These are phyloP conservation scores for Pseudomyrmex dendroicus DNA, from an alignment of 1,140 invertebrate genomes.

Conservation along the genomic window DNA sequence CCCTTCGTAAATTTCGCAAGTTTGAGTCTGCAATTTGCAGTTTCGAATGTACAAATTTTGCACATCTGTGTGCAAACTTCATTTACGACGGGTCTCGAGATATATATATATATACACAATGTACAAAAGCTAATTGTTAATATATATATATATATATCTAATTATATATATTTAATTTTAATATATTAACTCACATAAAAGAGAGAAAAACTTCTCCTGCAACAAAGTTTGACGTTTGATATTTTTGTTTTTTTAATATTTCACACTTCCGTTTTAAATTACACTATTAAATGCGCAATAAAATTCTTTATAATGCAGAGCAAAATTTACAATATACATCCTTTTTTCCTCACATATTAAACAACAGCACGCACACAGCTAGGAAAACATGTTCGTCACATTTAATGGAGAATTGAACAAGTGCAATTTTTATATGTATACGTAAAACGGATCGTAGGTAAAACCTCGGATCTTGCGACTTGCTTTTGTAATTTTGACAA, in stretches of 20 bases:
- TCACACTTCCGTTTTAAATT: slow-evolving; percentile 78
- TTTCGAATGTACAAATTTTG: slow-evolving; percentile 11
- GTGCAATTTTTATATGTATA: not conserved
- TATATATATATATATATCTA: no score
- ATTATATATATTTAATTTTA: slow-evolving; percentile 21
- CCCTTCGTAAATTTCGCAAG: slow-evolving; percentile 69
- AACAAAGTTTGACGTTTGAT: slow-evolving; percentile 69
- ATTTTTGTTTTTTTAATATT: slow-evolving; percentile 74
- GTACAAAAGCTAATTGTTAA: no score
- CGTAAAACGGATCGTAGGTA: slow-evolving; percentile 29
- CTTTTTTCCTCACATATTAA: slow-evolving; percentile 24
- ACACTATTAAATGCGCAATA: slow-evolving; percentile 80
- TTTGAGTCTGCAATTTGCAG: slow-evolving; percentile 39
- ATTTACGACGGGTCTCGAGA: slow-evolving; percentile 46
- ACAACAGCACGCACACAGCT: no score
- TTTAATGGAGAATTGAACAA: slow-evolving; percentile 18
- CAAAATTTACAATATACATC: slow-evolving; percentile 64
- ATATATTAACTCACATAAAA: slow-evolving; percentile 51
- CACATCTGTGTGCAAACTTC: slow-evolving; percentile 38
- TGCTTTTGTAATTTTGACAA: slow-evolving; percentile 58
- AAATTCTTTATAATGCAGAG: slow-evolving; percentile 65
- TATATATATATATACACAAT: not conserved
- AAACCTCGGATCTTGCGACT: slow-evolving; percentile 46
- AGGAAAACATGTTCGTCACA: slow-evolving; percentile 11
- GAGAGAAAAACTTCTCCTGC: slow-evolving; percentile 71